Conservation (phyloP, 2,888 invertebrate species). For the Strigamia crassipes region DNA sequence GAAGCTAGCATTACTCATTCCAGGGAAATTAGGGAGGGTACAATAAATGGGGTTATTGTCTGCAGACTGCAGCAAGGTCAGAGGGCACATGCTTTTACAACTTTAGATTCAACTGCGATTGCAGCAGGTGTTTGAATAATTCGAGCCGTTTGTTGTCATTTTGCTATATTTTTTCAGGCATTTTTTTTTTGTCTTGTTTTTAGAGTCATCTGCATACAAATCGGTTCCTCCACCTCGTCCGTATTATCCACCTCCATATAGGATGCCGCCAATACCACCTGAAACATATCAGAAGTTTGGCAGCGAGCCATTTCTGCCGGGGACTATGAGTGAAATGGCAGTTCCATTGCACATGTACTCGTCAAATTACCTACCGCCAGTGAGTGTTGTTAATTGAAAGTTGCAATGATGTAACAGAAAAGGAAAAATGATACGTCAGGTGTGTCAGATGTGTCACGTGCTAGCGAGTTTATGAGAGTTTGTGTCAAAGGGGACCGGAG, state of each 20-base stretch:
- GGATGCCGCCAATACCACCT: slow-evolving; percentile 45
- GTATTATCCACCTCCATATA: slow-evolving; percentile 29
- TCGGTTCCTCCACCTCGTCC: slow-evolving; percentile 19
- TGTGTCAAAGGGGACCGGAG: background rate
- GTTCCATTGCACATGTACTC: background rate
- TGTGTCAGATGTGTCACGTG: slow-evolving; percentile 11
- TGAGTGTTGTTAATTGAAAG: slow-evolving; percentile 29
- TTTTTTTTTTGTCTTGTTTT: background rate
- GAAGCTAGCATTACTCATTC: background rate
- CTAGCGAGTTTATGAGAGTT: background rate
- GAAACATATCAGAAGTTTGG: slow-evolving; percentile 24
- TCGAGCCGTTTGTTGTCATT: background rate
- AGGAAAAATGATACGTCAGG: slow-evolving; percentile 13
- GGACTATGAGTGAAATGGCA: background rate
- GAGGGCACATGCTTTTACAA: slow-evolving; percentile 1
- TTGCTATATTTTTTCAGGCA: background rate
- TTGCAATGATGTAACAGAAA: slow-evolving; percentile 18
- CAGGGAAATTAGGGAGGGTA: slow-evolving; percentile 27
- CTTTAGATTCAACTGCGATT: slow-evolving; percentile 18
- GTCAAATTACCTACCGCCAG: slow-evolving; percentile 36
- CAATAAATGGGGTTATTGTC: slow-evolving; percentile 35
- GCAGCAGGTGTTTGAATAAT: background rate
- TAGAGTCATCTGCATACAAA: slow-evolving; percentile 2
- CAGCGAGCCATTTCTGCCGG: slow-evolving; percentile 32
- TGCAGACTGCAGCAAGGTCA: slow-evolving; percentile 19